Percentiles rank a stretch among this genome's conserved stretches.
Evolutionary conservation across 2,797 vertebrate species (phyloP).

Genomic region (Martes flavigula): DNA sequence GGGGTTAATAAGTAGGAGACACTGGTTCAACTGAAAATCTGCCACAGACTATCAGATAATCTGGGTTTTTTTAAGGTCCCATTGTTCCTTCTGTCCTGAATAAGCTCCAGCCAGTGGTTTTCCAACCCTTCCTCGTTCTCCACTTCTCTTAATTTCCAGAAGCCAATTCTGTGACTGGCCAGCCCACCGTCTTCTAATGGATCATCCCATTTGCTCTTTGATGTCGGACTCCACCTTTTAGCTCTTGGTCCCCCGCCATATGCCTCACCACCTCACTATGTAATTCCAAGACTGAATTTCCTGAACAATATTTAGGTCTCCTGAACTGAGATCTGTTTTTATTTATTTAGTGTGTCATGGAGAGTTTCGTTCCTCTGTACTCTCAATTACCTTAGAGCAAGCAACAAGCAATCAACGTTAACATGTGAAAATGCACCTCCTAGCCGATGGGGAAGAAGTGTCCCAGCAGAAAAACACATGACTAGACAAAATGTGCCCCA

Average conservation of each 20-base stretch:
- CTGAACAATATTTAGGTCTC: background rate
- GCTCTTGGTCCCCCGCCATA: background rate
- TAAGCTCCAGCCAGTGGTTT: background rate
- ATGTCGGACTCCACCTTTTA: background rate
- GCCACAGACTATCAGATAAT: background rate
- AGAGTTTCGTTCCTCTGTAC: background rate
- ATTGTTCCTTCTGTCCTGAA: background rate
- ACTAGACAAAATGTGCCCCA: background rate
- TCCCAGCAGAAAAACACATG: background rate
- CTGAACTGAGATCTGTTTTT: background rate
- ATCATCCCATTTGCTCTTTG: background rate
- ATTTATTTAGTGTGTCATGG: background rate
- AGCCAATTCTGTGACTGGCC: background rate
- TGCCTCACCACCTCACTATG: background rate
- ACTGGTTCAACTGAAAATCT: background rate
- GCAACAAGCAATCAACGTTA: background rate
- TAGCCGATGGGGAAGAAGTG: background rate
- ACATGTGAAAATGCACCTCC: background rate
- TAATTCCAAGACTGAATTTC: background rate
- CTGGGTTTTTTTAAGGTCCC: background rate
- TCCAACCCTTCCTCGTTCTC: background rate
- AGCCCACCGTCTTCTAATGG: background rate
- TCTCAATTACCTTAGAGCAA: background rate
- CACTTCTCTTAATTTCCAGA: background rate
- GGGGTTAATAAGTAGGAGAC: background rate